Evolutionary conservation across 2,797 vertebrate species (phyloP).

Genomic region (Argya squamiceps): DNA sequence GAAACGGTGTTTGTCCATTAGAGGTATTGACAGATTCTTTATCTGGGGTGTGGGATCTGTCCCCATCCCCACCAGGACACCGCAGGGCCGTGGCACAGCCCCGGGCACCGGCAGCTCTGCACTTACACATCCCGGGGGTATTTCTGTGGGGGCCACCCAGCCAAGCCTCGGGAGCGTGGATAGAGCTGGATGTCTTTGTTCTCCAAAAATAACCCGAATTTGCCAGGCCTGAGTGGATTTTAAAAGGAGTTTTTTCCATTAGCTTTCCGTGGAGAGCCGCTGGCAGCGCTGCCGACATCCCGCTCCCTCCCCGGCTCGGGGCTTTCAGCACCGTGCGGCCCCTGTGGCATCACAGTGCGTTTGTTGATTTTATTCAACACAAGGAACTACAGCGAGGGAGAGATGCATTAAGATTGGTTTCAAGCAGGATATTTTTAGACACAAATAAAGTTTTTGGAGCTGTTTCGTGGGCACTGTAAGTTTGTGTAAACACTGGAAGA

Average conservation of each 20-base stretch:
- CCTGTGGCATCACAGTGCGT: background rate
- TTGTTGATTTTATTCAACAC: background rate
- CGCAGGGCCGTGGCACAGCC: fast-evolving
- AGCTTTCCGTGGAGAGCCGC: background rate
- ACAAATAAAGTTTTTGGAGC: background rate
- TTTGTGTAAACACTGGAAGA: background rate
- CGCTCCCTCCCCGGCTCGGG: fast-evolving
- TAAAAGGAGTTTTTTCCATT: constrained; percentile 42
- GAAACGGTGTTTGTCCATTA: background rate
- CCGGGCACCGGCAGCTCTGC: background rate
- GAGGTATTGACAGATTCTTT: background rate
- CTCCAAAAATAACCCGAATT: constrained; percentile 1
- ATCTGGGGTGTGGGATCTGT: background rate
- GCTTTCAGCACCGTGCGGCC: background rate
- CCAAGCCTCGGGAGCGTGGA: background rate
- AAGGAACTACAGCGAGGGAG: background rate
- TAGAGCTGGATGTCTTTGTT: background rate
- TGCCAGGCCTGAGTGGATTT: constrained; percentile 17
- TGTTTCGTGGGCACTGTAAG: fast-evolving
- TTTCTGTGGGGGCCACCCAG: background rate
- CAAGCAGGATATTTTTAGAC: background rate
- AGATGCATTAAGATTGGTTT: background rate
- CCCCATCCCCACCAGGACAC: background rate
- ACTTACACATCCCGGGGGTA: fast-evolving
- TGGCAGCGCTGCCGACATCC: background rate